A percentile compares a stretch with the other conserved stretches of the same genome.
Evolutionary conservation across 1,140 invertebrate species (phyloP).

Genomic region (Panagrolaimus sp.): DNA sequence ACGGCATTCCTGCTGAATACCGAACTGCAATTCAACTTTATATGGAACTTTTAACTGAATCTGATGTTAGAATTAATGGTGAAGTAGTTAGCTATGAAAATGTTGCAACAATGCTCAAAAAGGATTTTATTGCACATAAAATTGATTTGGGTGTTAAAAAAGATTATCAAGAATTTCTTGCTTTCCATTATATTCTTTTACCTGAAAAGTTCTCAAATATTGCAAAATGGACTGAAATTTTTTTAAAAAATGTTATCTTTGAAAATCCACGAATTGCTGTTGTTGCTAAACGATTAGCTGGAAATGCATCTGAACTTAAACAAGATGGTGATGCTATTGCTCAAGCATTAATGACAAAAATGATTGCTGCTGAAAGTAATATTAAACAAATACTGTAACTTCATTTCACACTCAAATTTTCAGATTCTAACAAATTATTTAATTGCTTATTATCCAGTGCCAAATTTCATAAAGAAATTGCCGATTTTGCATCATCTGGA

Average conservation of each 20-base stretch:
- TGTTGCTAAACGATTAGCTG: neutral
- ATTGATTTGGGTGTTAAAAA: conserved; percentile 13
- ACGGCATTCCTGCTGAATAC: neutral
- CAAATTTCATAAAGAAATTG: neutral
- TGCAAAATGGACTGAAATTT: conserved; percentile 14
- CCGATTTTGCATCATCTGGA: neutral
- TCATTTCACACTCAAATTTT: too few relatives aligned
- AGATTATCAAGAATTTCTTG: neutral
- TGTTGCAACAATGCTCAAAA: neutral
- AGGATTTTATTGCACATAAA: neutral
- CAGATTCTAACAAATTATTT: neutral
- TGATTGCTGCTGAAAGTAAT: neutral
- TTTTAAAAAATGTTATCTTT: conserved; percentile 2
- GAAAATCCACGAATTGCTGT: neutral
- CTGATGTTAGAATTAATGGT: neutral
- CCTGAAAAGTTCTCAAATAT: conserved; percentile 6
- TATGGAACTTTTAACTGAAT: conserved; percentile 11
- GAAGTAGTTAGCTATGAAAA: conserved; percentile 4
- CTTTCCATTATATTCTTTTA: neutral
- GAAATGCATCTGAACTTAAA: neutral
- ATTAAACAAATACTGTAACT: too few relatives aligned
- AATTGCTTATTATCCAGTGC: neutral
- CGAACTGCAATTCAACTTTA: neutral
- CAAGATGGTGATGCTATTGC: conserved; percentile 11
- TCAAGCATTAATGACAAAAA: neutral